These are phyloP conservation scores for Erpornis zantholeuca DNA, from an alignment of 2,113 vertebrate species.

Conservation along the genomic window DNA sequence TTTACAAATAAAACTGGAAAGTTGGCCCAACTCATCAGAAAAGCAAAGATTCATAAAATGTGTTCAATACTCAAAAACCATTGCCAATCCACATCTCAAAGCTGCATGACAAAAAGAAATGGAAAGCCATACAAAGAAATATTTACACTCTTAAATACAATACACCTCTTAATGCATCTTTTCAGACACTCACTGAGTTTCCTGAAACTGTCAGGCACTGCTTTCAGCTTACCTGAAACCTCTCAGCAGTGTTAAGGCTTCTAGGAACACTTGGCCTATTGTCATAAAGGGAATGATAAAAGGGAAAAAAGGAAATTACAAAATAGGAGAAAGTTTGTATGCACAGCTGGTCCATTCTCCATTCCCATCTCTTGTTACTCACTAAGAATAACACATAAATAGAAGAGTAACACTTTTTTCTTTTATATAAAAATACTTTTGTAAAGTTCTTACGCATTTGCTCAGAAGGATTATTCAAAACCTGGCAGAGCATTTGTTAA, in stretches of 20 bases:
- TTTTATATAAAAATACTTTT: not conserved
- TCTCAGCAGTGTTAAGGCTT: not conserved
- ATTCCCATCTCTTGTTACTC: not conserved
- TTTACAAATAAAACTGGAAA: not conserved
- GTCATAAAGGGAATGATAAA: not conserved
- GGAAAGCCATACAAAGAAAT: not conserved
- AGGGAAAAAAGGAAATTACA: not conserved
- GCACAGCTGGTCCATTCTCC: not conserved
- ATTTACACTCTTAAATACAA: not conserved
- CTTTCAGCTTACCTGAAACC: not conserved
- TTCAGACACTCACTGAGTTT: not conserved
- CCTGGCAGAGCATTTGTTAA: not conserved
- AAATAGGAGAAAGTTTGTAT: not conserved
- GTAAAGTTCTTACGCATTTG: not conserved
- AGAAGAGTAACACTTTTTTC: not conserved
- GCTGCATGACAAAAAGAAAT: not conserved
- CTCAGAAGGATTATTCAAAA: not conserved
- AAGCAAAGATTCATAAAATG: not conserved
- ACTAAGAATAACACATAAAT: not conserved
- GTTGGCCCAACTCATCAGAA: not conserved
- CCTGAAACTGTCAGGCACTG: not conserved
- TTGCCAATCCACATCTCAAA: not conserved
- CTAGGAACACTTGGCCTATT: not conserved
- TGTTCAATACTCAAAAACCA: not conserved
- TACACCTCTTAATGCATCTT: not conserved